Percentiles rank a stretch among this genome's conserved stretches.
phyloP scores from a whole-genome alignment of 2,797 vertebrate genomes.

The Dermochelys coriacea region DNA sequence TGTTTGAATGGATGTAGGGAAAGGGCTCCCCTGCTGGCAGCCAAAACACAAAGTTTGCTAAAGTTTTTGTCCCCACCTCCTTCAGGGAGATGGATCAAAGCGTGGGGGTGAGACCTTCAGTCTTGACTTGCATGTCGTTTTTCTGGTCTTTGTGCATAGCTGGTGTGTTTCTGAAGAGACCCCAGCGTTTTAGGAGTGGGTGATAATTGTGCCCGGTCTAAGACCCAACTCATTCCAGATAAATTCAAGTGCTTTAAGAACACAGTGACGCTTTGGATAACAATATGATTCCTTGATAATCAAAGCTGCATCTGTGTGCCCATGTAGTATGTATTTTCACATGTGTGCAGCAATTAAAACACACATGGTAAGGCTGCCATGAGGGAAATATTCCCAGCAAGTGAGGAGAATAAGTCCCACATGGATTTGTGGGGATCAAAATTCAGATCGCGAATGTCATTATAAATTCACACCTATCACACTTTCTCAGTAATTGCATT shows the following conservation, averaged over 20 bases:
- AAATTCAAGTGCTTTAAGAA: background rate
- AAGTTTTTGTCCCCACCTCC: background rate
- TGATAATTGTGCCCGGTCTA: background rate
- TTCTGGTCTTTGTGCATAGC: background rate
- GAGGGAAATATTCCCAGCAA: background rate
- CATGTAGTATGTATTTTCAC: background rate
- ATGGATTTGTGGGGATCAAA: background rate
- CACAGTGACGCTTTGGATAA: background rate
- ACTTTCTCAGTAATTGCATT: background rate
- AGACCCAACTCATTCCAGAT: background rate
- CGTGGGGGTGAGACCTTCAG: background rate
- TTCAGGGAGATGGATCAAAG: background rate
- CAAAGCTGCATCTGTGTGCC: background rate
- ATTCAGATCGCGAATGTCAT: background rate
- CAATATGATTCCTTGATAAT: background rate
- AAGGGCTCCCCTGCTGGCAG: slow-evolving; percentile 81
- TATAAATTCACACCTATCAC: too few relatives aligned
- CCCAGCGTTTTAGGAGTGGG: background rate
- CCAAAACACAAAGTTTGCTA: slow-evolving; percentile 17
- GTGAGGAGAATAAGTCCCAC: background rate
- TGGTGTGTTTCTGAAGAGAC: background rate
- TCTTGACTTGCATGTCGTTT: background rate
- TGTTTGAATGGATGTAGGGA: slow-evolving; percentile 80
- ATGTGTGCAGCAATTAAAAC: background rate
- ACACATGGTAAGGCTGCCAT: background rate